Percentiles rank a stretch among this genome's conserved stretches.
Conservation (phyloP, 2,888 invertebrate genomes). For the Allygus modestus region DNA sequence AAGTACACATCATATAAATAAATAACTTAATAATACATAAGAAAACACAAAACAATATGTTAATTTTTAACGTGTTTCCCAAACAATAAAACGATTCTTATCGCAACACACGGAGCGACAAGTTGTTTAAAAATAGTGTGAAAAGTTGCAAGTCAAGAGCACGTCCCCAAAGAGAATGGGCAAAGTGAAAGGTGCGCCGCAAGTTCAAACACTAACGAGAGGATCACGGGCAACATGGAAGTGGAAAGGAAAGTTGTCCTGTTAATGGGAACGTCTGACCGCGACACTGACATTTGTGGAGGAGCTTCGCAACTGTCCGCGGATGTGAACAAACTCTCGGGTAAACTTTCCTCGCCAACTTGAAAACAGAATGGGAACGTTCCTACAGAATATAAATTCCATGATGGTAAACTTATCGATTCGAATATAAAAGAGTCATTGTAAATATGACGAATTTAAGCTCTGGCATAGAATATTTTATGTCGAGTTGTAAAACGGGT, state of each 20-base stretch:
- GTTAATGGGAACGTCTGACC: conserved; percentile 42
- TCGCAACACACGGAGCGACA: too few relatives aligned
- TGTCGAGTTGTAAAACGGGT: not conserved
- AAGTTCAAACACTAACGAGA: conserved; percentile 22
- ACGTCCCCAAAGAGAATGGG: not conserved
- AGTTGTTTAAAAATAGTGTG: not conserved
- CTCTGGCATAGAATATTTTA: conserved; percentile 12
- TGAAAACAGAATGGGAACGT: not conserved
- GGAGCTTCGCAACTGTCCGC: not conserved
- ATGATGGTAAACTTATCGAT: not conserved
- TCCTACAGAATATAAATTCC: conserved; percentile 14
- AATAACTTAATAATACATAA: too few relatives aligned
- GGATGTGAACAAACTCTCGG: conserved; percentile 26
- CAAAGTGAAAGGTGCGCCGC: conserved; percentile 16
- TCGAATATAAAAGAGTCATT: conserved; percentile 20
- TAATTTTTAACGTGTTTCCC: too few relatives aligned
- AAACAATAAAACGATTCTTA: too few relatives aligned
- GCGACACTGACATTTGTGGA: conserved; percentile 31
- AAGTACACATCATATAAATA: too few relatives aligned
- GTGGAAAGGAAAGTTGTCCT: conserved; percentile 25
- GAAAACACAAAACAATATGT: too few relatives aligned
- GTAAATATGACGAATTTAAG: not conserved
- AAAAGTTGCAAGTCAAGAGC: not conserved
- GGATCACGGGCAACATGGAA: not conserved
- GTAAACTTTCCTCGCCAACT: not conserved